Evolutionary conservation across 2,113 vertebrate genomes (phyloP).

Genomic region (Zingel zingel): DNA sequence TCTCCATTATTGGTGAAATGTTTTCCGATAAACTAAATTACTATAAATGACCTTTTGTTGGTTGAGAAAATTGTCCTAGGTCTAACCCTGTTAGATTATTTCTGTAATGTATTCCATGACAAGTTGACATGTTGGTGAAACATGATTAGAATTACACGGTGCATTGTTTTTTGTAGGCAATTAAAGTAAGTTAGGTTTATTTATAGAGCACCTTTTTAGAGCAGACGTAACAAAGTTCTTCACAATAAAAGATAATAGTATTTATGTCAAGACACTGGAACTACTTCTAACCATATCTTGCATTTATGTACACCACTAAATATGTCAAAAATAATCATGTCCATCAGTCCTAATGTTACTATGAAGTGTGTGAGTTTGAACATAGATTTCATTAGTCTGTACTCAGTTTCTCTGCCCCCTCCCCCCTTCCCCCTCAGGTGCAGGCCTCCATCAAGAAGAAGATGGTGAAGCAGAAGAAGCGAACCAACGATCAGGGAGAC

Average conservation of each 20-base stretch:
- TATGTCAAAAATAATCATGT: neutral
- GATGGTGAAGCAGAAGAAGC: slow-evolving; percentile 81
- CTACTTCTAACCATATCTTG: neutral
- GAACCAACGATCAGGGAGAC: slow-evolving; percentile 23
- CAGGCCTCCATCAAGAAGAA: slow-evolving; percentile 85
- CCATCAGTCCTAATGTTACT: neutral
- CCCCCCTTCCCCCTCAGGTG: slow-evolving; percentile 66
- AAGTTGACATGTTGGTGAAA: neutral
- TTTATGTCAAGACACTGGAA: neutral
- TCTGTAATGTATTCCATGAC: neutral
- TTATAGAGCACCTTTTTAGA: neutral
- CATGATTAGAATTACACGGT: neutral
- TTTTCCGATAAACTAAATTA: neutral
- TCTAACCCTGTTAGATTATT: neutral
- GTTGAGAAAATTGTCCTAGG: neutral
- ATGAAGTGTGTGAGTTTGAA: neutral
- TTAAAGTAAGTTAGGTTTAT: neutral
- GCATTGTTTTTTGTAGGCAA: neutral
- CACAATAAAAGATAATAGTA: neutral
- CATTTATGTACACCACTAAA: neutral
- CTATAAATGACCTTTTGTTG: neutral
- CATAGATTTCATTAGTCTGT: neutral
- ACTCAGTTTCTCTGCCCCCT: neutral
- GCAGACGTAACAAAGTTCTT: neutral
- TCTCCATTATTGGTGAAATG: neutral